Evolutionary conservation across 2,797 vertebrate species (phyloP).

Genomic region (Etheostoma nigrum): DNA sequence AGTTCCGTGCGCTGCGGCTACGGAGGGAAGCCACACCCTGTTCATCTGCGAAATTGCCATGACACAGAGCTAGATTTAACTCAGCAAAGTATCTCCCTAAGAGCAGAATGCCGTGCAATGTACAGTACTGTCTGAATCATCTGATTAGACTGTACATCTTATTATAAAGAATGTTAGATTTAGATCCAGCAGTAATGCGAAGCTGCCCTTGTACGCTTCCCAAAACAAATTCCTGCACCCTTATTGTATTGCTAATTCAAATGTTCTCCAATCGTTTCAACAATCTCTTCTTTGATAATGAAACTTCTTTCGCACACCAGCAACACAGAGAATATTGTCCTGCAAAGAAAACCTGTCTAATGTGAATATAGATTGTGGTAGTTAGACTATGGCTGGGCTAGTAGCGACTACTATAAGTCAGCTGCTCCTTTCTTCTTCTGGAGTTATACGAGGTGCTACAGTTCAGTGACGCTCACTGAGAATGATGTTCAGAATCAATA

Average conservation of each 20-base stretch:
- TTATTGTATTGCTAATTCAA: slow-evolving; percentile 10
- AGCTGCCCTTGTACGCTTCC: not conserved
- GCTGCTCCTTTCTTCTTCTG: slow-evolving; percentile 42
- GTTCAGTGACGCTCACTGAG: slow-evolving; percentile 63
- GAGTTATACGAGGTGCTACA: slow-evolving; percentile 56
- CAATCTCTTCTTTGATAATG: slow-evolving; percentile 20
- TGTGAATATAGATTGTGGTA: slow-evolving; percentile 26
- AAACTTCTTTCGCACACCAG: slow-evolving; percentile 17
- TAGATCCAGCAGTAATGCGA: not conserved
- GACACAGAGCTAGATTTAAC: too few species aligned
- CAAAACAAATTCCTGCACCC: slow-evolving; percentile 25
- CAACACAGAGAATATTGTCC: slow-evolving; percentile 20
- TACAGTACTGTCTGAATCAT: not conserved
- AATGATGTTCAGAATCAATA: slow-evolving; percentile 77
- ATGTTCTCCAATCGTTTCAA: not conserved
- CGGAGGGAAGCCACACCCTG: too few species aligned
- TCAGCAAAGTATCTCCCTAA: too few species aligned
- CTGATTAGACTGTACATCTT: not conserved
- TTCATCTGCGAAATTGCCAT: too few species aligned
- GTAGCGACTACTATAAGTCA: slow-evolving; percentile 30
- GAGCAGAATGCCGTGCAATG: too few species aligned
- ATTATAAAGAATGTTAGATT: not conserved
- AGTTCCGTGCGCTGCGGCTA: too few species aligned
- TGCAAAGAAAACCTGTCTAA: slow-evolving; percentile 28
- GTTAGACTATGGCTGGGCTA: slow-evolving; percentile 3